Evolutionary conservation across 2,888 invertebrate species (phyloP), one percentile per base, ranked within the genome.

Genomic region (Ctenicera cuprea): DNA sequence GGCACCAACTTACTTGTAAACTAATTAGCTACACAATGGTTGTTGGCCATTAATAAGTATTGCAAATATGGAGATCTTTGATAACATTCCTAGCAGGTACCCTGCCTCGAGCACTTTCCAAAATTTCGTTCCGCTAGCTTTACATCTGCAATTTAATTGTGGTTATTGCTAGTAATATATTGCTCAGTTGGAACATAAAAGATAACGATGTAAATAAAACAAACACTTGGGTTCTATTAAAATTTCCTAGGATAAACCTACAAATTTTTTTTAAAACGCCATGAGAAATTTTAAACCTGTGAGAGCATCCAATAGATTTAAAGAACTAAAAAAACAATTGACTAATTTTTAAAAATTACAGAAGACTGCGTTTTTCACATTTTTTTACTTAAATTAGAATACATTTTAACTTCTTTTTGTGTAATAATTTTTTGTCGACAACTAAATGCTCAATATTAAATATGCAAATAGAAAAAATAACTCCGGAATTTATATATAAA

Each of bases 91-190:
- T 72, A 30, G 54, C 61, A 66, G 57, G 73, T 71, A 67, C 72
- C 69, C 68, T 73, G 75, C 76, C 70, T 72, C 57, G 63, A 75
- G 77, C 76, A 76, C 78, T 78, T 78, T 78, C 78, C 76, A 78
- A 78, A 78, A 78, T 78, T 74, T 71, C 78, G 77, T 78, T 77
- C 77, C 78, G 78, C 78, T 71, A 78, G 75, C 73, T 30, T 52
- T 59, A 59, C 54, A 73, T 73, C 69, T 76, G 62, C 62, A 63
- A 64, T 64, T 71, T 68, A 68, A 68, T 68, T 68, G 38, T 30
- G 30, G 62, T 22, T 30, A 18, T 30, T 62, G 26, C 16, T 14
- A 38, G 18, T 20, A 59, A 12, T 22, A 38, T 59, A 38, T 18
- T 12, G 59, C 38, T 38, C 14, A 20, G 38, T 38, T 37, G 38